Conservation (phyloP, 2,113 vertebrate genomes). For the Pollimyrus isidori region DNA sequence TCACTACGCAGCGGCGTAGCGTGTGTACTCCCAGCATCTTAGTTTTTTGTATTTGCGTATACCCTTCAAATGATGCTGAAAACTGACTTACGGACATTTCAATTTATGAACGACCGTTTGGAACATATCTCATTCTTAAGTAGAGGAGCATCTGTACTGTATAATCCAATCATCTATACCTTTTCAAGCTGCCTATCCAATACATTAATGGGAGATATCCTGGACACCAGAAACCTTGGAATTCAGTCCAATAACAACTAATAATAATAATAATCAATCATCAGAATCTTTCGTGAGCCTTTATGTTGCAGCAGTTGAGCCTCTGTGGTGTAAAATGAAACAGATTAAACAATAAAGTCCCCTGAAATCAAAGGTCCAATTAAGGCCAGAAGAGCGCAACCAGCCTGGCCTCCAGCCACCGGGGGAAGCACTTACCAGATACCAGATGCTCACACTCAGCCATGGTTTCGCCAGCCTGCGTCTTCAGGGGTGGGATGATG, state of each 20-base stretch:
- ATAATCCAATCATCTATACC: background rate
- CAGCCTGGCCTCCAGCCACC: background rate
- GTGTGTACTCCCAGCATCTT: too few relatives aligned
- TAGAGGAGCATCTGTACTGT: too few relatives aligned
- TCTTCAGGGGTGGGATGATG: slow-evolving; percentile 93
- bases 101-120: too few relatives aligned
- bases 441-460: slow-evolving; percentile 82
- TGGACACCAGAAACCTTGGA: background rate
- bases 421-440: slow-evolving; percentile 65
- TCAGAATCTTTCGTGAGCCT: background rate
- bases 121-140: too few relatives aligned
- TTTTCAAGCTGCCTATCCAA: background rate
- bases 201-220: background rate
- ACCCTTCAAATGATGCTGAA: too few relatives aligned
- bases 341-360: background rate
- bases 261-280: background rate
- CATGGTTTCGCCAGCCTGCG: slow-evolving; percentile 74
- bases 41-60: too few relatives aligned
- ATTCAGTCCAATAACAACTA: background rate
- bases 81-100: too few relatives aligned
- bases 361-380: background rate
- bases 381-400: background rate
- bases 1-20: too few relatives aligned
- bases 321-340: background rate
- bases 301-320: background rate